Conservation (phyloP, 2,888 invertebrate genomes). For the Apamea sordens region DNA sequence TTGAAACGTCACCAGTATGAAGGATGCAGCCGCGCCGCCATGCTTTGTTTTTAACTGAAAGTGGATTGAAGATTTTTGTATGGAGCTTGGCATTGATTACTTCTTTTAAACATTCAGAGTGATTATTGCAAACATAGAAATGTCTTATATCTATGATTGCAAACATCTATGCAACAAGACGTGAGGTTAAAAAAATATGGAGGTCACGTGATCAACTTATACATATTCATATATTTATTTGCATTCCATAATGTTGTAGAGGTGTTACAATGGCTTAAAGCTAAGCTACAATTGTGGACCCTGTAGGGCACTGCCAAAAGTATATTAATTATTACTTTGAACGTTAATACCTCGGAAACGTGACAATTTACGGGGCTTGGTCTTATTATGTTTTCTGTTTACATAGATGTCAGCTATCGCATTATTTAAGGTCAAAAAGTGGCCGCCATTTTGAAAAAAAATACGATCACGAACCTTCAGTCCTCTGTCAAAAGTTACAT, state of each 20-base stretch:
- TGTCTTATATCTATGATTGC: neutral
- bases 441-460: neutral
- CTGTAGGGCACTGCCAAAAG: too few species aligned
- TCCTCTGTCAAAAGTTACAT: neutral
- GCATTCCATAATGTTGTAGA: too few species aligned
- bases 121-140: too few species aligned
- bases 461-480: neutral
- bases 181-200: neutral
- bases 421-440: too few species aligned
- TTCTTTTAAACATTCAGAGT: too few species aligned
- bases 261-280: too few species aligned
- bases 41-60: conserved; percentile 76
- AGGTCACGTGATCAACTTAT: neutral
- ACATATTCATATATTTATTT: too few species aligned
- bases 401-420: too few species aligned
- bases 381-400: neutral
- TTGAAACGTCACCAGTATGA: conserved; percentile 69
- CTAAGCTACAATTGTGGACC: too few species aligned
- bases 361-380: neutral
- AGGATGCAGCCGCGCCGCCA: conserved; percentile 77
- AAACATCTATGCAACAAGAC: neutral
- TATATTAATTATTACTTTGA: neutral
- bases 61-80: neutral
- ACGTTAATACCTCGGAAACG: neutral
- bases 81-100: neutral